Percentiles rank a stretch among this genome's conserved stretches.
Conservation (phyloP, 2,113 vertebrate genomes). For the Loxodonta africana region DNA sequence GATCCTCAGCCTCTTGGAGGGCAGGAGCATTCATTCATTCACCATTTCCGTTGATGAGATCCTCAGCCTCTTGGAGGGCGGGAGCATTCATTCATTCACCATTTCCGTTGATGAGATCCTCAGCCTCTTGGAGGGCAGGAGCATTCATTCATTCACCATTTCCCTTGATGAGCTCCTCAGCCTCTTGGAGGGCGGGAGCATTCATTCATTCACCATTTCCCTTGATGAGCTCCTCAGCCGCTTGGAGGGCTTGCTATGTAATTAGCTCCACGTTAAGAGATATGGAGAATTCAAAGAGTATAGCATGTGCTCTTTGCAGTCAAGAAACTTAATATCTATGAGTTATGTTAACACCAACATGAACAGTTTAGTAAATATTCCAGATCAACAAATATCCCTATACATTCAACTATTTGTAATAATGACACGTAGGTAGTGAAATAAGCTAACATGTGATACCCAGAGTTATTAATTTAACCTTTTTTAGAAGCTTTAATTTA, state of each 20-base stretch:
- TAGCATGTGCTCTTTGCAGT: not conserved
- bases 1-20: too few relatives aligned
- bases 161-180: too few relatives aligned
- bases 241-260: not conserved
- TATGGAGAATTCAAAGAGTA: not conserved
- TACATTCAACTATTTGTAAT: not conserved
- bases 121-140: too few relatives aligned
- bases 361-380: not conserved
- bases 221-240: accelerated
- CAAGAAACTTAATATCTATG: not conserved
- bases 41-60: too few relatives aligned
- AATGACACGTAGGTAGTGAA: not conserved
- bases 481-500: not conserved
- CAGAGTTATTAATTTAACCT: not conserved
- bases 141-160: too few relatives aligned
- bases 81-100: too few relatives aligned
- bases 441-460: not conserved
- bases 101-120: too few relatives aligned
- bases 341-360: not conserved
- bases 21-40: too few relatives aligned
- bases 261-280: not conserved
- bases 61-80: too few relatives aligned
- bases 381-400: not conserved
- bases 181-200: not conserved
- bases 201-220: not conserved